Evolutionary conservation across 2,113 vertebrate species (phyloP).

Genomic region (Thryonomys swinderianus): DNA sequence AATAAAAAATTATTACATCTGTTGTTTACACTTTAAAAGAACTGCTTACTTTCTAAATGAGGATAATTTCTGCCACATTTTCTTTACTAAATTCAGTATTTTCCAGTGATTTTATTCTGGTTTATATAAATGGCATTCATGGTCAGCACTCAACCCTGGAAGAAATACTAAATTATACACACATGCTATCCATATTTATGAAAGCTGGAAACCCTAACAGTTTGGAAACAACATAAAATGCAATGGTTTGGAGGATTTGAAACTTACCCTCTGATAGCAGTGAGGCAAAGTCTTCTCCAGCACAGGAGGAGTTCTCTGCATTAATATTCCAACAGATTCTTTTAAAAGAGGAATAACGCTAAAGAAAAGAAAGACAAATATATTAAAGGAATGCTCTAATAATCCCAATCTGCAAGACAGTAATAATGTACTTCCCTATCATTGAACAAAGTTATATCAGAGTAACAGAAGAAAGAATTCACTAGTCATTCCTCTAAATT

Average conservation of each 20-base stretch:
- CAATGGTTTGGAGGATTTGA: not conserved
- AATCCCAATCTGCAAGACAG: not conserved
- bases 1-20: slow-evolving; percentile 6
- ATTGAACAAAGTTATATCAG: not conserved
- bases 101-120: slow-evolving; percentile 47
- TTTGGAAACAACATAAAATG: slow-evolving; percentile 29
- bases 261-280: slow-evolving; percentile 97
- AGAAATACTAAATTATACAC: slow-evolving; percentile 59
- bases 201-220: slow-evolving; percentile 20
- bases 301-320: slow-evolving; percentile 96
- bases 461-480: slow-evolving; percentile 7
- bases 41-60: not conserved
- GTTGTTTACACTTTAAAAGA: slow-evolving; percentile 1
- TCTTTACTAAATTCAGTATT: slow-evolving; percentile 37
- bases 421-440: not conserved
- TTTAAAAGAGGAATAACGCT: slow-evolving; percentile 97
- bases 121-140: slow-evolving; percentile 24
- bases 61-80: slow-evolving; percentile 19
- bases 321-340: slow-evolving; percentile 97
- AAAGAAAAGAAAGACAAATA: slow-evolving; percentile 62
- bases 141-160: slow-evolving; percentile 53
- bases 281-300: slow-evolving; percentile 94
- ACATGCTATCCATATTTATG: slow-evolving; percentile 34
- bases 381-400: slow-evolving; percentile 25
- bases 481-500: not conserved